Conservation (phyloP, 2,113 vertebrate genomes). For the Cygnus atratus region DNA sequence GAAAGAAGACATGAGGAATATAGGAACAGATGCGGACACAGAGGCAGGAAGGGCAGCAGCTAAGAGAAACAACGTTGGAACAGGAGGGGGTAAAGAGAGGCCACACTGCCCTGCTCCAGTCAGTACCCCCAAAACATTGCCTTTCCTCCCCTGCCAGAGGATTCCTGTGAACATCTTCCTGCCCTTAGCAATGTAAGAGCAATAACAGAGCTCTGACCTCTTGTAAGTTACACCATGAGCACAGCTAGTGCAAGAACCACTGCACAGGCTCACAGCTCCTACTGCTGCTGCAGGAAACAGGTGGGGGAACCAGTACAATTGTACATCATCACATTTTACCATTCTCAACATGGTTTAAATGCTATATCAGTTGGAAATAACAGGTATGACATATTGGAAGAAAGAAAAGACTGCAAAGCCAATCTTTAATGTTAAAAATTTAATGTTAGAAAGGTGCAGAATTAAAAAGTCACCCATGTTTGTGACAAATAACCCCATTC, state of each 20-base stretch:
- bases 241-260: background rate
- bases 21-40: background rate
- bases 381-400: background rate
- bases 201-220: background rate
- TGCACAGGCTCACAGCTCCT: background rate
- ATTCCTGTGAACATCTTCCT: background rate
- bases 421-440: background rate
- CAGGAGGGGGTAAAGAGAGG: background rate
- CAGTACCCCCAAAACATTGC: background rate
- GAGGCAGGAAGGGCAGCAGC: background rate
- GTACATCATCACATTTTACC: background rate
- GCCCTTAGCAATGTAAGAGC: background rate
- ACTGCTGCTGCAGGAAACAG: background rate
- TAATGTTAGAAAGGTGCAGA: background rate
- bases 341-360: background rate
- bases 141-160: background rate
- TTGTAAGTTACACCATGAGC: background rate
- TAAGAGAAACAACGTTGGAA: background rate
- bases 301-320: background rate
- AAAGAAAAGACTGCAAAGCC: background rate
- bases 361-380: background rate
- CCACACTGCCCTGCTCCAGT: background rate
- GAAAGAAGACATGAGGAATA: background rate
- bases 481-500: background rate
- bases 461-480: background rate